These are phyloP conservation scores for Aricia artaxerxes DNA, from an alignment of 2,888 invertebrate species.

Conservation along the genomic window DNA sequence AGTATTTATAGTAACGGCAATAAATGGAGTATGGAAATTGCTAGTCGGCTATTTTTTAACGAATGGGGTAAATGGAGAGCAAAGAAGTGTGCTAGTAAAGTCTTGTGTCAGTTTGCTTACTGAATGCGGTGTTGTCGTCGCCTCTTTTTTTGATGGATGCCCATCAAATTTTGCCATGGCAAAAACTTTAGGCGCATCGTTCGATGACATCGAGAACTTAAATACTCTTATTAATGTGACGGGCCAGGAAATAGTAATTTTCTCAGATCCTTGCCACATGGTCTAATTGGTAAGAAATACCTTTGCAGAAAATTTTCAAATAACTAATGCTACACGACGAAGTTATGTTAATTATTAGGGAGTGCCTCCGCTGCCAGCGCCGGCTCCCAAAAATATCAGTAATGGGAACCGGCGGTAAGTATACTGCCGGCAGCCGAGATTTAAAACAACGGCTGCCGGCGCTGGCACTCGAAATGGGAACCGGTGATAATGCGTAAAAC, in stretches of 20 bases:
- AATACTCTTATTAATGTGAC: background rate
- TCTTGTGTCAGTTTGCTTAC: constrained; percentile 2
- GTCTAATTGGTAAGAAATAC: too few relatives aligned
- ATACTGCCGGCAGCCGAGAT: too few relatives aligned
- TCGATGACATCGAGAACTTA: background rate
- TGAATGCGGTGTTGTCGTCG: background rate
- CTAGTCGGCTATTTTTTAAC: constrained; percentile 22
- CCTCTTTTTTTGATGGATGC: background rate
- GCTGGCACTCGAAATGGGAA: too few relatives aligned
- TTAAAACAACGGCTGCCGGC: too few relatives aligned
- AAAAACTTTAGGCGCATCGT: background rate
- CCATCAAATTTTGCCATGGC: constrained; percentile 18
- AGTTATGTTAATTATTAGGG: too few relatives aligned
- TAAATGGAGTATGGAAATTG: background rate
- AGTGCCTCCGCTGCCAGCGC: too few relatives aligned
- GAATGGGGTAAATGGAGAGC: background rate
- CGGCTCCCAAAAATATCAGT: too few relatives aligned
- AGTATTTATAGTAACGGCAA: constrained; percentile 21
- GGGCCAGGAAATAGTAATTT: background rate
- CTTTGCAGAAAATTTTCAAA: background rate
- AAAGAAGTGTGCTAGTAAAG: background rate
- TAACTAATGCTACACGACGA: background rate
- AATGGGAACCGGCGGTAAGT: too few relatives aligned
- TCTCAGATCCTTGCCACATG: background rate
- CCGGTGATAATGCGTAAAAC: too few relatives aligned